Evolutionary conservation across 2,113 vertebrate genomes (phyloP).

Genomic region (Abramis brama): DNA sequence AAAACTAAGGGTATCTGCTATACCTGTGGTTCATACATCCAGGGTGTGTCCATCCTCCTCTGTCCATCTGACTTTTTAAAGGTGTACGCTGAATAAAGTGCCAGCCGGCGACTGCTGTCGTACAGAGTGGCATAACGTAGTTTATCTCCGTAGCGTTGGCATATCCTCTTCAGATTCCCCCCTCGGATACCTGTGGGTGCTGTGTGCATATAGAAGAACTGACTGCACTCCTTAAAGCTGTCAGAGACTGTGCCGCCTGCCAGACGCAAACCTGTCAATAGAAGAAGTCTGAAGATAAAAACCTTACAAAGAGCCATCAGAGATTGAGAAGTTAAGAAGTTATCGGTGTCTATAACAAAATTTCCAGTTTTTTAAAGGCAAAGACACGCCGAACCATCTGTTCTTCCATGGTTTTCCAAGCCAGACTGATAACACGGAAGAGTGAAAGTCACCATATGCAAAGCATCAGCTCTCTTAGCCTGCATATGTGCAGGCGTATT

Average conservation of each 20-base stretch:
- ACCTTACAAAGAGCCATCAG: slow-evolving; percentile 54
- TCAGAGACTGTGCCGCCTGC: slow-evolving; percentile 59
- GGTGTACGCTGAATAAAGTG: slow-evolving; percentile 74
- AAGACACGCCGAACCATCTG: neutral
- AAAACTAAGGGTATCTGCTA: neutral
- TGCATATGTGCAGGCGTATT: neutral
- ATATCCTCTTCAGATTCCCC: slow-evolving; percentile 62
- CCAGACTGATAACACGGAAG: neutral
- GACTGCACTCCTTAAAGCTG: slow-evolving; percentile 71
- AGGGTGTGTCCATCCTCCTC: slow-evolving; percentile 72
- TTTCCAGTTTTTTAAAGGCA: neutral
- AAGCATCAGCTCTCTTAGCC: neutral
- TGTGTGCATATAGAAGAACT: slow-evolving; percentile 71
- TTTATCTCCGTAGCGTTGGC: slow-evolving; percentile 70
- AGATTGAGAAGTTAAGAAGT: neutral
- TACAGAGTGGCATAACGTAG: slow-evolving; percentile 72
- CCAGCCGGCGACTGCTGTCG: slow-evolving; percentile 61
- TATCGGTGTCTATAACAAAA: neutral
- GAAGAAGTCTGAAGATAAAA: slow-evolving; percentile 46
- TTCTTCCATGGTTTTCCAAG: neutral
- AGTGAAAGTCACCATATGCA: slow-evolving; percentile 23
- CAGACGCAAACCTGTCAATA: slow-evolving; percentile 43
- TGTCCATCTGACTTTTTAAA: slow-evolving; percentile 75
- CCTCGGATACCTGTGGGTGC: slow-evolving; percentile 66
- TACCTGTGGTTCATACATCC: slow-evolving; percentile 79